Percentiles rank a stretch among this genome's conserved stretches.
Evolutionary conservation across 2,888 invertebrate species (phyloP).

Genomic region (Lasioglossum morio): DNA sequence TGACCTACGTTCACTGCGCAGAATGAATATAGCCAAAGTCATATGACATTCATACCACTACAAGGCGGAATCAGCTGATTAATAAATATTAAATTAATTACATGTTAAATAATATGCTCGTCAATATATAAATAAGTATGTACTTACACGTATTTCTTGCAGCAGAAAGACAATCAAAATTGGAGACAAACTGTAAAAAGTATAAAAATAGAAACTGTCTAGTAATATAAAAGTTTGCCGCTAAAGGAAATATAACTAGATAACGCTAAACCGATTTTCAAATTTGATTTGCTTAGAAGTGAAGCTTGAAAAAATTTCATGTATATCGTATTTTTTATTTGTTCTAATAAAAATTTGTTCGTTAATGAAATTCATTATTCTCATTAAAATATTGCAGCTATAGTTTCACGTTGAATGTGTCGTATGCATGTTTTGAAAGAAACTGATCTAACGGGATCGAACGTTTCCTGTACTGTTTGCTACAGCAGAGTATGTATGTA

Average conservation of each 20-base stretch:
- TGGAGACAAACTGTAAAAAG: background rate
- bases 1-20: constrained; percentile 37
- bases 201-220: background rate
- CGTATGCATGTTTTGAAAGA: background rate
- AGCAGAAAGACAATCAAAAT: background rate
- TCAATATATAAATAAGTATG: background rate
- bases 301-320: background rate
- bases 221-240: background rate
- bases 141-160: background rate
- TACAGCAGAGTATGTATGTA: constrained; percentile 19
- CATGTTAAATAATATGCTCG: background rate
- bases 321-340: background rate
- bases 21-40: constrained; percentile 35
- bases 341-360: background rate
- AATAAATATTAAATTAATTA: constrained; percentile 2
- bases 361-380: background rate
- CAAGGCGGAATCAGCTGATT: constrained; percentile 38
- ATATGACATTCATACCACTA: constrained; percentile 49
- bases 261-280: background rate
- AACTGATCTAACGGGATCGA: constrained; percentile 36
- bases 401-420: background rate
- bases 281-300: background rate
- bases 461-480: constrained; percentile 50
- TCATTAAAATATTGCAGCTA: background rate
- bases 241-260: background rate